Percentiles rank a stretch among this genome's conserved stretches.
These are phyloP conservation scores for Sebastes oblongus DNA, from an alignment of 2,797 vertebrate species.

Conservation along the genomic window DNA sequence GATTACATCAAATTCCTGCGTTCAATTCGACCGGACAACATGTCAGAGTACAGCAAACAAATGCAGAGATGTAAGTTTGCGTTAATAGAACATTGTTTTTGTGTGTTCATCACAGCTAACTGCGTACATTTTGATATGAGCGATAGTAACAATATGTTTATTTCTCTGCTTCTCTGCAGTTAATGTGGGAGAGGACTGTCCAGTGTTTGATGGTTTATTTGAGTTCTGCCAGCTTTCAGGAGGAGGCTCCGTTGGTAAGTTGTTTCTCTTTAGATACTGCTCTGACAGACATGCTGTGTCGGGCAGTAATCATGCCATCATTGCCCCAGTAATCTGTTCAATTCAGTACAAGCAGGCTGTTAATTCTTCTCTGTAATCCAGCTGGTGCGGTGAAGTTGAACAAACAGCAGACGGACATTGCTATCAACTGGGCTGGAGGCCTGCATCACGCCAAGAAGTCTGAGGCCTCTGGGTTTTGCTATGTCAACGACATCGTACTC, in stretches of 20 bases:
- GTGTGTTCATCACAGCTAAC: not conserved
- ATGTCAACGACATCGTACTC: conserved; percentile 98
- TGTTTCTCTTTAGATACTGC: not conserved
- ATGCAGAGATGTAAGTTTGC: conserved; percentile 96
- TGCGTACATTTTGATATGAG: too few species aligned
- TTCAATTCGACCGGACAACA: conserved; percentile 98
- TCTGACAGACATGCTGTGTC: not conserved
- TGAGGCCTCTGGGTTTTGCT: conserved; percentile 97
- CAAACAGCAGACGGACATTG: conserved; percentile 98
- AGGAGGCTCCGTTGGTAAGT: conserved; percentile 95
- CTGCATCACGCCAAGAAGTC: conserved; percentile 99
- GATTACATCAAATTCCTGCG: conserved; percentile 98
- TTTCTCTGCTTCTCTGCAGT: conserved; percentile 78
- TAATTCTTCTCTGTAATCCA: conserved; percentile 59
- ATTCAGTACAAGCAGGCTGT: not conserved
- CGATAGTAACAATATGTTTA: not conserved
- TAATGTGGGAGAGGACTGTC: conserved; percentile 98
- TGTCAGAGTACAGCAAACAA: conserved; percentile 99
- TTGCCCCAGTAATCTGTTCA: not conserved
- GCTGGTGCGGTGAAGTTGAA: conserved; percentile 97
- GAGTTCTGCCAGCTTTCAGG: conserved; percentile 98
- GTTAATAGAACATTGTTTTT: not conserved
- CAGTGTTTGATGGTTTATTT: conserved; percentile 97
- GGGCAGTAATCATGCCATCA: not conserved
- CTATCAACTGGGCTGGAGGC: conserved; percentile 97